Percentiles rank a stretch among this genome's conserved stretches.
phyloP scores from a whole-genome alignment of 2,888 invertebrate species.

The Caenorhabditis japonica region DNA sequence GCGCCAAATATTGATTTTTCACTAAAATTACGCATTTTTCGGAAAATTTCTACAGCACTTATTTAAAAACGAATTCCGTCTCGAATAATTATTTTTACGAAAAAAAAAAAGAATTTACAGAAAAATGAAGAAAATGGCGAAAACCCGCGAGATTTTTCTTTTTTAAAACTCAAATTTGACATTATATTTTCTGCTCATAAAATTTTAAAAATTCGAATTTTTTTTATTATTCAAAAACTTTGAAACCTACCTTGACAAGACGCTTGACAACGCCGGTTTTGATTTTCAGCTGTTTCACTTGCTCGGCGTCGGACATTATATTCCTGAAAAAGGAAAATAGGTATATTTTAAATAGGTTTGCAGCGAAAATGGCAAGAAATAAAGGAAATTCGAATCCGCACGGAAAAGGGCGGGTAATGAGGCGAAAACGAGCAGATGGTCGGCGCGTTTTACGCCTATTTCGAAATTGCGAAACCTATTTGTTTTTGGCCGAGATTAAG shows the following conservation, averaged over 20 bases:
- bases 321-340: conserved; percentile 1
- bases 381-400: not conserved
- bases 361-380: not conserved
- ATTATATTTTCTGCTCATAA: too few species aligned
- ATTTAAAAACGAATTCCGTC: too few species aligned
- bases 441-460: conserved; percentile 1
- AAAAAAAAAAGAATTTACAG: too few species aligned
- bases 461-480: conserved; percentile 30
- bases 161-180: conserved; percentile 4
- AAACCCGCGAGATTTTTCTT: too few species aligned
- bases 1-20: too few species aligned
- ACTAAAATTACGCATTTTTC: not conserved
- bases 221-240: not conserved
- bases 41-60: too few species aligned
- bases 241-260: conserved; percentile 49
- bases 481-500: conserved; percentile 13
- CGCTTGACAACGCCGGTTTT: conserved; percentile 62
- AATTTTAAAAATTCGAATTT: not conserved
- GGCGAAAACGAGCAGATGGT: conserved; percentile 33
- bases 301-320: conserved; percentile 54
- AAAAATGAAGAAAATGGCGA: too few species aligned
- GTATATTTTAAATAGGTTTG: not conserved
- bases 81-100: too few species aligned
- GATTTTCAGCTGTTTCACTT: conserved; percentile 59
- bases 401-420: conserved; percentile 17